Evolutionary conservation across 2,888 invertebrate genomes (phyloP).

Genomic region (Amiota communis): DNA sequence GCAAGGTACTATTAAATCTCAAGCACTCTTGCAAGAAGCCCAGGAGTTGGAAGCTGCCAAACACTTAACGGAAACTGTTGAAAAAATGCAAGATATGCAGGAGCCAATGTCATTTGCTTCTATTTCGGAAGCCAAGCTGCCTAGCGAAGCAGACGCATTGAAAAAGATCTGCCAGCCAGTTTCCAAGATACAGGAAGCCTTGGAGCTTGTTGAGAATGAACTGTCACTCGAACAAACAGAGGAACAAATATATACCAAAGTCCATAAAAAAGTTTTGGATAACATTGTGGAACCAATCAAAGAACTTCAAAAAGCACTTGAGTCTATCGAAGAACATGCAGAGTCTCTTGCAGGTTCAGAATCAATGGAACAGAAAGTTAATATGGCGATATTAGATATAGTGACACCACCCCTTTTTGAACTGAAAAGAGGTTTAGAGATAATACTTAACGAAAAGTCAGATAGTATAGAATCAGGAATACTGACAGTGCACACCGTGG

Average conservation of each 20-base stretch:
- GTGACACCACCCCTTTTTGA: slow-evolving; percentile 79
- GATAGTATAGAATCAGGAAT: slow-evolving; percentile 65
- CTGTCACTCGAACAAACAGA: slow-evolving; percentile 70
- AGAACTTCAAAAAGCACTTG: slow-evolving; percentile 62
- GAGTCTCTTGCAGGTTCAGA: slow-evolving; percentile 60
- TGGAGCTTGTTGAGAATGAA: slow-evolving; percentile 72
- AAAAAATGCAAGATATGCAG: slow-evolving; percentile 69
- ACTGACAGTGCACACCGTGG: slow-evolving; percentile 73
- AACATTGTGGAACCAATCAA: slow-evolving; percentile 69
- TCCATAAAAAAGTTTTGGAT: slow-evolving; percentile 66
- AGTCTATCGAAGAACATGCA: slow-evolving; percentile 64
- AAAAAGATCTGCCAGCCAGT: slow-evolving; percentile 72
- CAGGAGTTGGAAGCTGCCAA: slow-evolving; percentile 71
- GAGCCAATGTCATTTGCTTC: slow-evolving; percentile 68
- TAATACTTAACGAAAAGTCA: slow-evolving; percentile 69
- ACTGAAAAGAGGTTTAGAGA: slow-evolving; percentile 77
- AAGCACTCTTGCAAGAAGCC: slow-evolving; percentile 76
- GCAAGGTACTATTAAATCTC: slow-evolving; percentile 75
- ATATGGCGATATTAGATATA: slow-evolving; percentile 78
- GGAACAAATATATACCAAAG: slow-evolving; percentile 68
- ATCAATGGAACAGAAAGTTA: slow-evolving; percentile 73
- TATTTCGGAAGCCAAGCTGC: slow-evolving; percentile 66
- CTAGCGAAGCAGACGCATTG: slow-evolving; percentile 69
- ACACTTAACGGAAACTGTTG: slow-evolving; percentile 71
- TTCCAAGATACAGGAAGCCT: slow-evolving; percentile 73